phyloP scores from a whole-genome alignment of 2,888 invertebrate species.

The Drosophila conformis region DNA sequence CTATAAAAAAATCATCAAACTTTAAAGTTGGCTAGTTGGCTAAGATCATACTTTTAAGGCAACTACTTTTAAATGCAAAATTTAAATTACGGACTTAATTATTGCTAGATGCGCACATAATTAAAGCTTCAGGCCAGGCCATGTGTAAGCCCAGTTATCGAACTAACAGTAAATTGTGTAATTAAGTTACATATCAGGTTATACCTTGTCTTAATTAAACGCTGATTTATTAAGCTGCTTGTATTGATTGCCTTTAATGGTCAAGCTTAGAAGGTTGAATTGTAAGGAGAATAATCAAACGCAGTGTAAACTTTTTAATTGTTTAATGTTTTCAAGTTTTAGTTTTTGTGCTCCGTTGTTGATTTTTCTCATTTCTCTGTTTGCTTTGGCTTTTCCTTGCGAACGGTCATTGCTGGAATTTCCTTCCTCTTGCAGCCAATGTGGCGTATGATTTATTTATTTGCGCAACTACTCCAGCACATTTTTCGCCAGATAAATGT shows the following conservation, averaged over 20 bases:
- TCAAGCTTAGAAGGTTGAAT: constrained; percentile 9
- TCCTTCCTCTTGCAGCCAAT: background rate
- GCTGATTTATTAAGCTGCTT: constrained; percentile 24
- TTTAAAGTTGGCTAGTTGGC: background rate
- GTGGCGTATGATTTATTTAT: constrained; percentile 13
- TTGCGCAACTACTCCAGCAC: background rate
- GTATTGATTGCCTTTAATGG: constrained; percentile 29
- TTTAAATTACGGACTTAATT: background rate
- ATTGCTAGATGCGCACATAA: background rate
- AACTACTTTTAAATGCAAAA: background rate
- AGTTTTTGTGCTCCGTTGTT: constrained; percentile 35
- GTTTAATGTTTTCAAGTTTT: constrained; percentile 69
- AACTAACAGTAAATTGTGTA: background rate
- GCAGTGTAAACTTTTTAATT: constrained; percentile 70
- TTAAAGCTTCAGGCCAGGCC: background rate
- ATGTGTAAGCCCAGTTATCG: background rate
- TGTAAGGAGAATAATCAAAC: constrained; percentile 33
- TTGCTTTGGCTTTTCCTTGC: constrained; percentile 7
- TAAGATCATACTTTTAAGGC: background rate
- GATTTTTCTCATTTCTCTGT: constrained; percentile 31
- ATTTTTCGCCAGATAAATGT: background rate
- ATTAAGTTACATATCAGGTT: background rate
- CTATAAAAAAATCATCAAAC: background rate
- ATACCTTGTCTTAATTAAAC: constrained; percentile 23
- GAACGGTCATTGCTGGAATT: constrained; percentile 18